Conservation (phyloP, 2,888 invertebrate genomes). For the Choreutis nemorana region DNA sequence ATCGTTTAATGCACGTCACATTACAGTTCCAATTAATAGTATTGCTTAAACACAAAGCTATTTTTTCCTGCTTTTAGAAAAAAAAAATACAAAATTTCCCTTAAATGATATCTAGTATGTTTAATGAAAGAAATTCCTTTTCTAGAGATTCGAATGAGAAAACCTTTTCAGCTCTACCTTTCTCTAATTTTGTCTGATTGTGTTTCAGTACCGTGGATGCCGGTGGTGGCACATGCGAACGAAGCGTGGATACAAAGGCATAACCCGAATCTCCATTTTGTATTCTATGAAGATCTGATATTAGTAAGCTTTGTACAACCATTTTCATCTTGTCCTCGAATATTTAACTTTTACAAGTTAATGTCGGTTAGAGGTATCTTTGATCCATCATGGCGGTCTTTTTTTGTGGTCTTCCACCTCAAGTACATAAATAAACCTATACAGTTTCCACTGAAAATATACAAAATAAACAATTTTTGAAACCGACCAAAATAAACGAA, state of each 20-base stretch:
- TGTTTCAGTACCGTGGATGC: slow-evolving; percentile 46
- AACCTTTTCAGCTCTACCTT: too few species aligned
- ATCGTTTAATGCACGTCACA: too few species aligned
- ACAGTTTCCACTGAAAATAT: neutral
- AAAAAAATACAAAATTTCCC: too few species aligned
- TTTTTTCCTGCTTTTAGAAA: too few species aligned
- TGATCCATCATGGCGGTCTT: too few species aligned
- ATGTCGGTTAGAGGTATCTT: neutral
- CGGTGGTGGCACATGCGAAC: slow-evolving; percentile 43
- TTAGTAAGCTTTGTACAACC: slow-evolving; percentile 23
- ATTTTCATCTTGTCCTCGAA: neutral
- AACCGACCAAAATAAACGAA: too few species aligned
- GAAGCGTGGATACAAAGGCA: slow-evolving; percentile 41
- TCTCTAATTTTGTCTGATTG: too few species aligned
- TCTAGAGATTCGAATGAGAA: neutral
- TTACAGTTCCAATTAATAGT: too few species aligned
- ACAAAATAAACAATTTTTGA: too few species aligned
- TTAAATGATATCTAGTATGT: slow-evolving; percentile 9
- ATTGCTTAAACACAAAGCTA: too few species aligned
- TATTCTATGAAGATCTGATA: slow-evolving; percentile 51
- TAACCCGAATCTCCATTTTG: slow-evolving; percentile 45
- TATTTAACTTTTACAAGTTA: neutral
- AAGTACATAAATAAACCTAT: neutral
- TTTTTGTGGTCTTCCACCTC: too few species aligned
- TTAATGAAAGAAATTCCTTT: slow-evolving; percentile 8